Base-by-base conservation (phyloP, 2,888 invertebrate species). In the Danaus chrysippus region DNA sequence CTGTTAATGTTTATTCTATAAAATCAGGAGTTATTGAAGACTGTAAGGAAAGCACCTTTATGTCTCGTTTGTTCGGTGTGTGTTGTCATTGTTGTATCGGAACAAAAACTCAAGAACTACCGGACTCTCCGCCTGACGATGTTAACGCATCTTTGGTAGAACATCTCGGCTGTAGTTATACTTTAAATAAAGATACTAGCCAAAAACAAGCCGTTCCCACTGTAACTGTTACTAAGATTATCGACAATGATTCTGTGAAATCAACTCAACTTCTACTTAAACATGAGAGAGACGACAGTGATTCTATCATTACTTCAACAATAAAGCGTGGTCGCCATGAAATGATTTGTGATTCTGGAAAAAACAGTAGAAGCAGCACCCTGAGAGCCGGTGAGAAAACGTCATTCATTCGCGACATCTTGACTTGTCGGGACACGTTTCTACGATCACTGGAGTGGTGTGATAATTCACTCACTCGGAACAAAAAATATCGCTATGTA, bases 381-480 rank as follows among this genome's bases (percentile, higher is more conserved):
- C 68, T 83, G 34, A 86, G 77, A 79, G 81, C 79, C 76, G 91
- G 91, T 90, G 91, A 91, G 88, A 87, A 84, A 79, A 73, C 75
- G 71, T 80, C 85, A 66, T 91, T 91, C 80, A 84, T 91, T 73
- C 83, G 83, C 56, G 91, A 91, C 65, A 79, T 91, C 46, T 69
- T 90, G 67, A 79, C 81, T 64, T 90, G 86, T 75, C 83, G 86
- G 59, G 91, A 91, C 71, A 71, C 84, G 23, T 91, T 91, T 69
- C 72, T 91, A 66, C 87, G 82, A 63, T 88, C 91, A 46, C 73
- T 91, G 75, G 91, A 91, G 72, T 90, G 87, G 86, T 91, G 86
- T 71, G 91, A 91, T 71, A 91, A 90, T 69, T 87, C 91, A 11
- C 77, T 91, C 64, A 87, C 87, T 15, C 82, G 90, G 70, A 80